Conservation (phyloP, 2,888 invertebrate genomes). For the Leucoma salicis region DNA sequence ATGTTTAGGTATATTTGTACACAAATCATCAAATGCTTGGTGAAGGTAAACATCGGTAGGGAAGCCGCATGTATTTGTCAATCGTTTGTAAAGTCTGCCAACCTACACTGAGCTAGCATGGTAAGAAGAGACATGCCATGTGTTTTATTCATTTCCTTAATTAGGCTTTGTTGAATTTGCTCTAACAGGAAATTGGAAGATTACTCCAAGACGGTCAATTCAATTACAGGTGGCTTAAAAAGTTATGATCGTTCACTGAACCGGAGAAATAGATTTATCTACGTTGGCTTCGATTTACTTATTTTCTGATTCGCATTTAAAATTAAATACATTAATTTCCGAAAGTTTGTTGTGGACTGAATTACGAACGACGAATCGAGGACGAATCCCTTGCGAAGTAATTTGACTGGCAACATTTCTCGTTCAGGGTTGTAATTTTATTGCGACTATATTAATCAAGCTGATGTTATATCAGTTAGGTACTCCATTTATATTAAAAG, state of each 20-base stretch:
- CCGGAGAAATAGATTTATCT: slow-evolving; percentile 61
- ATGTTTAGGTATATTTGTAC: too few species aligned
- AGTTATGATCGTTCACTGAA: slow-evolving; percentile 59
- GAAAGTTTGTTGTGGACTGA: slow-evolving; percentile 47
- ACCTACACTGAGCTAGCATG: too few species aligned
- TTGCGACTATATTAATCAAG: slow-evolving; percentile 41
- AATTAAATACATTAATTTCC: slow-evolving; percentile 62
- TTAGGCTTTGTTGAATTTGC: slow-evolving; percentile 10
- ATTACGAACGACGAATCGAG: slow-evolving; percentile 40
- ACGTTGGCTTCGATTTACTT: slow-evolving; percentile 56
- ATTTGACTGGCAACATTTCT: slow-evolving; percentile 46
- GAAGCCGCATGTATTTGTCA: too few species aligned
- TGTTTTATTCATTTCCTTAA: neutral
- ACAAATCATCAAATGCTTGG: too few species aligned
- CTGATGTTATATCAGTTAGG: slow-evolving; percentile 33
- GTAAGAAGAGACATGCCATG: too few species aligned
- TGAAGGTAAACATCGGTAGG: too few species aligned
- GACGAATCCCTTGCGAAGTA: slow-evolving; percentile 33
- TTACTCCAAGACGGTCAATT: slow-evolving; percentile 43
- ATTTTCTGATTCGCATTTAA: slow-evolving; percentile 48
- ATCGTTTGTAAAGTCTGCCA: too few species aligned
- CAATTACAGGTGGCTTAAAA: slow-evolving; percentile 66
- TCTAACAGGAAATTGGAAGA: slow-evolving; percentile 48
- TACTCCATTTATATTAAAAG: slow-evolving; percentile 10
- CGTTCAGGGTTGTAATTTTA: slow-evolving; percentile 39